phyloP scores from a whole-genome alignment of 2,888 invertebrate species.

The Drosophila testacea region DNA sequence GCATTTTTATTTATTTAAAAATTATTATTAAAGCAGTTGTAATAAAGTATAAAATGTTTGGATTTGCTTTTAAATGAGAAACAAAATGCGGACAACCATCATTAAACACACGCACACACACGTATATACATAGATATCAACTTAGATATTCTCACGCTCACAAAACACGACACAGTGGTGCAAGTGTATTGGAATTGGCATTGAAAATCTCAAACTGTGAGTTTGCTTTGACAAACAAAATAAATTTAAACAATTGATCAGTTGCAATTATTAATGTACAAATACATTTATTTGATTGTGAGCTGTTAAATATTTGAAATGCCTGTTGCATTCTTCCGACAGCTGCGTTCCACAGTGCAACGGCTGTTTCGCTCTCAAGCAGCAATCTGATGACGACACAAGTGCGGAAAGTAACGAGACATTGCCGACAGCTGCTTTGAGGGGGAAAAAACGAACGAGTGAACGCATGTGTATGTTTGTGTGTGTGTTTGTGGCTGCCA shows the following conservation, averaged over 20 bases:
- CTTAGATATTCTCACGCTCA: slow-evolving; percentile 52
- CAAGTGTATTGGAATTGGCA: not conserved
- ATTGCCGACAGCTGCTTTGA: slow-evolving; percentile 65
- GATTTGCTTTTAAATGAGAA: slow-evolving; percentile 45
- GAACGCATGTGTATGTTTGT: slow-evolving; percentile 32
- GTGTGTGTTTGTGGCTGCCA: slow-evolving; percentile 50
- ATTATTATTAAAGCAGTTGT: slow-evolving; percentile 65
- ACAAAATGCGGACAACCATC: slow-evolving; percentile 42
- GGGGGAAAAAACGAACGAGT: slow-evolving; percentile 59
- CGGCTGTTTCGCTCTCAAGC: slow-evolving; percentile 45
- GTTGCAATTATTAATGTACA: not conserved
- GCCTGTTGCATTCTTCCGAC: slow-evolving; percentile 42
- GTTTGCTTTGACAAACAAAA: too few relatives aligned
- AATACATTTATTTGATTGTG: not conserved
- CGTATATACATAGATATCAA: slow-evolving; percentile 7
- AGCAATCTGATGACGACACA: slow-evolving; percentile 77
- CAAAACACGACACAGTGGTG: slow-evolving; percentile 31
- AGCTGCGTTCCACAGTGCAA: slow-evolving; percentile 44
- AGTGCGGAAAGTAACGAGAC: slow-evolving; percentile 78
- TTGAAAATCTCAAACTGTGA: not conserved
- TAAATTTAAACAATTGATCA: not conserved
- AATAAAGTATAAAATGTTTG: slow-evolving; percentile 67
- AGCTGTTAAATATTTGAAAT: slow-evolving; percentile 15
- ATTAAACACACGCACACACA: slow-evolving; percentile 19
- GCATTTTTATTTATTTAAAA: slow-evolving; percentile 44